Base-by-base conservation (phyloP, 2,113 vertebrate species). In the Axis porcinus region DNA sequence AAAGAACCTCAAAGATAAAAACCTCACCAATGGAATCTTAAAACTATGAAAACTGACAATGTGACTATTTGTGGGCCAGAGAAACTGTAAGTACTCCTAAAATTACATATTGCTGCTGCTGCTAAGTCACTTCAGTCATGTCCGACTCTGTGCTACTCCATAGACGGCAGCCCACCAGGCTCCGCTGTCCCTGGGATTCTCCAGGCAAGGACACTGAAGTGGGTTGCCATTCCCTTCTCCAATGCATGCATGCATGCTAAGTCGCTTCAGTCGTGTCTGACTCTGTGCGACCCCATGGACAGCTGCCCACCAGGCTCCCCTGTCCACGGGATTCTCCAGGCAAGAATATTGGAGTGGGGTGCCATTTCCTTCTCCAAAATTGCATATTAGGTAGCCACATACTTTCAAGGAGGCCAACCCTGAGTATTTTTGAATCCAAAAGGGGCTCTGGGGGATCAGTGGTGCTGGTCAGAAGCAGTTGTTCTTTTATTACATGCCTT, bases 21-120 rank as follows among this genome's bases (percentile, higher is more conserved):
- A 62, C 25, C 33, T 91, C 54, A 81, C 50, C 28, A 81, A 43
- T 54, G 33, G 54, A 96, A 54, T 50, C 47, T 96, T 23, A 33
- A 5, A 27, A 67, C 17, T 30, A 86, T 67, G n/a, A 25, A 79
- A 87, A 94, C 13, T 33, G 30, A 86, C 55, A 82, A 47, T 50
- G 57, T 82, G 12, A 55, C 11, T 88, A 74, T 83, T 62, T 76
- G 2, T 10, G 15, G 13, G 47, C 13, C 12, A 83, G 60, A 86
- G 89, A 78, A 52, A 81, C 27, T 89, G 13, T 11, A 79, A 36
- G 10, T 36, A 64, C 7, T 57, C n/a, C 28, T 58, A 88, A 67
- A 67, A 67, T 36, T 67, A 36, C 64, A 67, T 67, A 36, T 36
- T 36, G 64, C n/a, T 36, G 64, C 17, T 36, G 17, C n/a, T 19